These are phyloP conservation scores for Mirza zaza DNA, from an alignment of 2,113 vertebrate species.

Conservation along the genomic window DNA sequence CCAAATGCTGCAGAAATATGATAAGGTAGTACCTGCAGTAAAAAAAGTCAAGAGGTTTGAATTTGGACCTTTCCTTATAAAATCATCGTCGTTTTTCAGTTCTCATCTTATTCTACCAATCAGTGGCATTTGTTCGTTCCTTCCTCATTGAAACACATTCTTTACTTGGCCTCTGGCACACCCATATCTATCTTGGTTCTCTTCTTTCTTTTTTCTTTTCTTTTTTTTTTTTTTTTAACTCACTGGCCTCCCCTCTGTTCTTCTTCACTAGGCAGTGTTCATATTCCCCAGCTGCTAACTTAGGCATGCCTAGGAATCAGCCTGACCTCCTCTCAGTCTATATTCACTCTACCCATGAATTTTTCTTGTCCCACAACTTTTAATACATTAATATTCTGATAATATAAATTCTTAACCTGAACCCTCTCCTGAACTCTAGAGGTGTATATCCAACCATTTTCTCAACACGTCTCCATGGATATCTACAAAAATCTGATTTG, in stretches of 20 bases:
- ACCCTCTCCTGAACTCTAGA: background rate
- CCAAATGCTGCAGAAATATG: conserved; percentile 47
- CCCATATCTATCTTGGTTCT: background rate
- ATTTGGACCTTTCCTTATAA: conserved; percentile 22
- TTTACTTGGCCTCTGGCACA: background rate
- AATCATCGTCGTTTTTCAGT: conserved; percentile 21
- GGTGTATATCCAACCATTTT: background rate
- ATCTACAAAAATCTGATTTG: background rate
- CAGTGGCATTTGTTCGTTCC: background rate
- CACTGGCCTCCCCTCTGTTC: background rate
- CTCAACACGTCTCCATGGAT: background rate
- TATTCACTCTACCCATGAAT: background rate
- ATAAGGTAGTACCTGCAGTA: conserved; percentile 25
- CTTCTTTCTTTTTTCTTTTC: background rate
- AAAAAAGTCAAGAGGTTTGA: background rate
- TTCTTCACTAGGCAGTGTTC: background rate
- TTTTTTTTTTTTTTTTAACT: background rate
- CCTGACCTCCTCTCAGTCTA: background rate
- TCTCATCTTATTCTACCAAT: conserved; percentile 12
- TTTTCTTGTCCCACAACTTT: background rate
- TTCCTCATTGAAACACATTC: background rate
- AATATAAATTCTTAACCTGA: background rate
- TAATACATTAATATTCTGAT: background rate
- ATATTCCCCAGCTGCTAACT: background rate
- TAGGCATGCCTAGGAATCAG: background rate